These are phyloP conservation scores for Pteruthius melanotis DNA, from an alignment of 2,113 vertebrate species.

Conservation along the genomic window DNA sequence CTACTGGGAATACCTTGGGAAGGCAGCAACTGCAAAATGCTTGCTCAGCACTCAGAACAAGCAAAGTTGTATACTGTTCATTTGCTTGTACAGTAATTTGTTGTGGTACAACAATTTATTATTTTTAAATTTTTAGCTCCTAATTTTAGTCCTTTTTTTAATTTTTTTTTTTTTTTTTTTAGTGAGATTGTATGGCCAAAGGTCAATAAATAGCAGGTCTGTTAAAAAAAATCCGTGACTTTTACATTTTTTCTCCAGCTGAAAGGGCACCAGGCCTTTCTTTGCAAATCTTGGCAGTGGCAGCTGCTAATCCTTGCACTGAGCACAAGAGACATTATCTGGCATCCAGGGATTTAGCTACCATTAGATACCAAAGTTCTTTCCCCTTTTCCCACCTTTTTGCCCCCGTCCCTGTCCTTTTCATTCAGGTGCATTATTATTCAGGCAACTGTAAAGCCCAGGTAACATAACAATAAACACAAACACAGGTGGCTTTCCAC, in stretches of 20 bases:
- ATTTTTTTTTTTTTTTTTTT: not conserved
- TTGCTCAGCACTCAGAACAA: not conserved
- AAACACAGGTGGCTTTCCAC: not conserved
- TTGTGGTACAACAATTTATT: not conserved
- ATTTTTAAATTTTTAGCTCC: not conserved
- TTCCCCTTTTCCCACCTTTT: not conserved
- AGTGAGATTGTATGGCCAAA: not conserved
- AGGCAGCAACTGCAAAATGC: not conserved
- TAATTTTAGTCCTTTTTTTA: not conserved
- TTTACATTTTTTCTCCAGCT: not conserved
- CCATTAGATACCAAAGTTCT: not conserved
- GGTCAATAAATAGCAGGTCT: not conserved
- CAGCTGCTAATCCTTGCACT: not conserved
- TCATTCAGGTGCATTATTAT: not conserved
- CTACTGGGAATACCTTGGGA: not conserved
- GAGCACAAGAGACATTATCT: not conserved
- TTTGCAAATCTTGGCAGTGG: not conserved
- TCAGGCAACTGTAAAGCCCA: not conserved
- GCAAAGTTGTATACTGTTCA: not conserved
- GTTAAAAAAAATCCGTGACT: not conserved
- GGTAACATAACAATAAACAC: not conserved
- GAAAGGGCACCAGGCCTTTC: not conserved
- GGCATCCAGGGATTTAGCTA: not conserved
- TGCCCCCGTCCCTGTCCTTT: not conserved
- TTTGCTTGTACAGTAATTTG: not conserved